Evolutionary conservation across 1,140 invertebrate genomes (phyloP), one percentile per base, ranked within the genome.

Genomic region (Globodera rostochiensis): DNA sequence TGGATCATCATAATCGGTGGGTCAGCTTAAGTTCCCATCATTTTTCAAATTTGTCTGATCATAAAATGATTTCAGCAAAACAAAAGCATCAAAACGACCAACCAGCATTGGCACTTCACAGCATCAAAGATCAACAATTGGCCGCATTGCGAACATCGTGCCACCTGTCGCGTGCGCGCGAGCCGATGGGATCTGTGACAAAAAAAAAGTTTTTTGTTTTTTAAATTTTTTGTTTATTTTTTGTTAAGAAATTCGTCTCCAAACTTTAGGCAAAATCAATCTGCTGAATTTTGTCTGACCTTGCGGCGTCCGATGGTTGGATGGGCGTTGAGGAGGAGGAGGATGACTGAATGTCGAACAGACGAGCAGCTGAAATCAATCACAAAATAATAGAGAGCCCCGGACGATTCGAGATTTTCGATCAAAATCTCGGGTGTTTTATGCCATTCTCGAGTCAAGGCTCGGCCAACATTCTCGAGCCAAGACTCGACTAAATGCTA

Each of bases 91-190:
- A 3, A 36, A 53, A 13, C 11, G 15, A 64, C 57, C 19, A 6
- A 64, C 57, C 88, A 89, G 21, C 70, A 77, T 36, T 82, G 77
- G 74, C 88, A 89, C 74, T 90, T 89, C 46, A 89, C 71, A 7
- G 88, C 87, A 67, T 84, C 87, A 15, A 90, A 86, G 47, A 89
- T 77, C 57, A 88, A 82, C 49, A 88, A 82, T 60, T 83, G 75
- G 36, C 90, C 88, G 74, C 88, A 89, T 36, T 88, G 88, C 1
- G 80, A 75, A 73, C 88, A 89, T 79, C 78, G 77, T 8, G 77
- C 70, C 19, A 85, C 84, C 73, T 89, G 88, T 21, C 87, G 84
- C n/a, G 86, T 89, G 60, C 84, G 83, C 50, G 78, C 75, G 7
- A 85, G 82, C 45, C 80, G 84, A 70, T 87, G 84, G 11, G 85